Evolutionary conservation across 1,140 invertebrate species (phyloP).

Genomic region (Listronotus bonariensis): DNA sequence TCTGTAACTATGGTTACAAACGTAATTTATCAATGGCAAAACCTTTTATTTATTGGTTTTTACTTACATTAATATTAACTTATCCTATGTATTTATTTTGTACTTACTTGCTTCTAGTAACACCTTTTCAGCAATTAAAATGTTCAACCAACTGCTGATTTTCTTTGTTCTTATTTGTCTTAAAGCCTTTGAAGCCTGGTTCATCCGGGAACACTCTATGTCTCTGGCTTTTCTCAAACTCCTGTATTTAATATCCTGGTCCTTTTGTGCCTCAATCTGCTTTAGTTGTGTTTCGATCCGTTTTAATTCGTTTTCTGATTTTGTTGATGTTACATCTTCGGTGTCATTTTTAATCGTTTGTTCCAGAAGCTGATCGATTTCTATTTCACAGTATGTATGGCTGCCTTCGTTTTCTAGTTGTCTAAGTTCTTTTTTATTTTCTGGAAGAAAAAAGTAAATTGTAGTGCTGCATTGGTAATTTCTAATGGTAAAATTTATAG

Average conservation of each 20-base stretch:
- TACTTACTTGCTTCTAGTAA: slow-evolving; percentile 35
- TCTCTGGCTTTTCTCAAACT: slow-evolving; percentile 25
- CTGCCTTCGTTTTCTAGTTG: background rate
- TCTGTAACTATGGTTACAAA: too few species aligned
- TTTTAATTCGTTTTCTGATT: background rate
- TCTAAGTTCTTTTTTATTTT: slow-evolving; percentile 2
- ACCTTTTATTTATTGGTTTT: too few species aligned
- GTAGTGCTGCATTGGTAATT: too few species aligned
- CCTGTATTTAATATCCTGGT: background rate
- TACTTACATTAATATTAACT: slow-evolving; percentile 1
- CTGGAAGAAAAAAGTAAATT: slow-evolving; percentile 1
- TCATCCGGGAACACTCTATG: slow-evolving; percentile 33
- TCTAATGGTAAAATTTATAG: too few species aligned
- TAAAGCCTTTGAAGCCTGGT: slow-evolving; percentile 29
- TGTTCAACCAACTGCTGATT: slow-evolving; percentile 19
- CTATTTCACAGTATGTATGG: background rate
- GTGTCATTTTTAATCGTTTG: background rate
- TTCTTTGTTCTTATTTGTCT: slow-evolving; percentile 17
- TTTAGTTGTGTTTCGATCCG: background rate
- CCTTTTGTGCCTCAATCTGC: background rate
- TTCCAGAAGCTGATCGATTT: background rate
- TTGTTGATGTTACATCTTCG: background rate
- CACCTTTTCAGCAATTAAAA: slow-evolving; percentile 30
- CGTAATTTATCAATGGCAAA: too few species aligned
- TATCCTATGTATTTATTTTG: background rate